Evolutionary conservation across 2,113 vertebrate species (phyloP), one percentile per base, ranked within the genome.

Genomic region (Telmatochromis sp.): DNA sequence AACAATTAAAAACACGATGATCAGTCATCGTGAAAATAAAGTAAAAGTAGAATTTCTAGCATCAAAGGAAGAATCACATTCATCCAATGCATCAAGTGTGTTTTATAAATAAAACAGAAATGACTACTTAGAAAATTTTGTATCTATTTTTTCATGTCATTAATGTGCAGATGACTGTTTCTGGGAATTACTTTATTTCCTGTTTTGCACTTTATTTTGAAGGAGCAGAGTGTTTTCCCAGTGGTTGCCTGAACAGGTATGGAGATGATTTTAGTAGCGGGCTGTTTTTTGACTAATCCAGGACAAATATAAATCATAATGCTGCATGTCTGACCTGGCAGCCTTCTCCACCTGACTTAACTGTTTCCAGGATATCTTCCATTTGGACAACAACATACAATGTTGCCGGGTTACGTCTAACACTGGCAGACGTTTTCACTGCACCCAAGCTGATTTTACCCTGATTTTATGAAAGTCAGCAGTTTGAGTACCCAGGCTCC

Each of bases 341-440:
- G 65, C 37, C 6, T 58, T 83, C 88, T 88, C 87, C 42, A 91
- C 86, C 92, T 92, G 89, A 93, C 92, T 82, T 87, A 57, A 63
- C 68, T 85, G 89, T 91, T 93, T 75, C 90, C 89, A 79, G 92
- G 88, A 89, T 89, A 86, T 89, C 89, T 94, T 95, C 92, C 87
- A 83, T 89, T 87, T 84, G 81, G 73, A 86, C 65, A 89, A 89
- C 92, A 93, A 92, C 89, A 93, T 85, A 85, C 13, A 2, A 33
- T 7, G 91, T 92, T 93, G 91, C 93, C 2, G 19, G 89, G 90
- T 53, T 85, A 90, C 89, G 9, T 68, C 53, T 17, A 28, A 57
- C 80, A 75, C 87, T 81, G 70, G 80, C 86, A 80, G 85, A 84
- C 4, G 26, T 85, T 91, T 87, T 84, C 82, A 81, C 31, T 65